Evolutionary conservation across 2,797 vertebrate genomes (phyloP), one percentile per base, ranked within the genome.

Genomic region (Periparus ater): DNA sequence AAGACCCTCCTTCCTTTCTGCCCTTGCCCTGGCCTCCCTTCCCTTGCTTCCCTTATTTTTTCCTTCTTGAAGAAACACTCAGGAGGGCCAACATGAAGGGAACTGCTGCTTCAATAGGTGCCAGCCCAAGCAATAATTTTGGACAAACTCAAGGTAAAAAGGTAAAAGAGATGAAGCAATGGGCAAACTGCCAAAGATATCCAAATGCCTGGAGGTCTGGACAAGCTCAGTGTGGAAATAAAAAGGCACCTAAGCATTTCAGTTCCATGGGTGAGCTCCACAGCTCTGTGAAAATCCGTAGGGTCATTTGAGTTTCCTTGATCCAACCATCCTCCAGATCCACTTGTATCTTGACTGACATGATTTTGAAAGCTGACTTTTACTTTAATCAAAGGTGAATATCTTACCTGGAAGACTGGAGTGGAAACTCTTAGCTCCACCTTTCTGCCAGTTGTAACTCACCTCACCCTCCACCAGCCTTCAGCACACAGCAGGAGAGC

Each of bases 331-430:
- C 62, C 73, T 91, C 55, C 48, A 80, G 23, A 44, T 4, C 10
- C 34, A n/a, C 23, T 27, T 77, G 50, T 19, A 71, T 25, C 66
- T 76, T 67, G 57, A 30, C 26, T 51, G 42, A 70, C 9, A 3
- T 4, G 3, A 48, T 30, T 79, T 72, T 86, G 54, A 81, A 88
- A 75, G 53, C 55, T 88, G 57, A 81, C 29, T 78, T 89, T 80
- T 18, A 85, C 51, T 77, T 85, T 42, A 85, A 58, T 62, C 57
- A 71, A 83, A 86, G 80, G 23, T 54, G 17, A 84, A 30, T 50
- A 78, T 85, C 96, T 97, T 96, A 95, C 95, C 92, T 96, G 74
- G 22, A 88, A 82, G 78, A 85, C 36, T 60, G 85, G 13, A 95
- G 88, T 65, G 79, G 71, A 88, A 89, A 82, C 66, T 76, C 38